Evolutionary conservation across 2,888 invertebrate species (phyloP), one percentile per base, ranked within the genome.

Genomic region (Drosophila koepferae): DNA sequence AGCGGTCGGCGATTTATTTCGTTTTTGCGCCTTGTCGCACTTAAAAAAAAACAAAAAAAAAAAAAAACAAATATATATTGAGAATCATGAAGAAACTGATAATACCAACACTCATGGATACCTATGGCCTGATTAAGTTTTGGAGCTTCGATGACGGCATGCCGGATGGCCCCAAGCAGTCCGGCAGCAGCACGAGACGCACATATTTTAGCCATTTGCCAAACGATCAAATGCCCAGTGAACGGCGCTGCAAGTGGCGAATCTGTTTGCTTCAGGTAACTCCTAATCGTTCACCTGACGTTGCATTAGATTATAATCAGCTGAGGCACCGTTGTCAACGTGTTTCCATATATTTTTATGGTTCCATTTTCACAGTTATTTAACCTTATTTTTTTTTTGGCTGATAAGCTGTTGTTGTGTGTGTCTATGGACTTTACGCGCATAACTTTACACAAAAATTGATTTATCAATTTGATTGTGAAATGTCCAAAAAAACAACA

Each of bases 141-240:
- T 91, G 92, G 91, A 90, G 89, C 64, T 92, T 91, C 48, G 92
- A 91, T 77, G 72, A 81, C 64, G 90, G 86, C 8, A 72, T 81
- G 38, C 89, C 90, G 16, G 78, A 80, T 31, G 36, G 34, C 18
- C 5, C 56, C n/a, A 31, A n/a, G 18, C 61, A 48, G 12, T 40
- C 56, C 2, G 34, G n/a, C 31, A 20, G 23, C 48, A 36, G 38
- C n/a, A 59, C 28, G 31, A 48, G 31, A 5, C 59, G 44, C 28
- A 14, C 38, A 9, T 23, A 73, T 18, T 74, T 72, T 31, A 58
- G 44, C 4, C 36, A 36, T 5, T 16, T 70, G 8, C 41, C 54
- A 41, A 43, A 41, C 38, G 71, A 80, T 55, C 18, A 54, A 9
- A 73, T 79, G 79, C 81, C 86, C 46, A 53, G 48, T 16, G 81